Evolutionary conservation across 1,140 invertebrate species (phyloP).

Genomic region (Drosophila eugracilis): DNA sequence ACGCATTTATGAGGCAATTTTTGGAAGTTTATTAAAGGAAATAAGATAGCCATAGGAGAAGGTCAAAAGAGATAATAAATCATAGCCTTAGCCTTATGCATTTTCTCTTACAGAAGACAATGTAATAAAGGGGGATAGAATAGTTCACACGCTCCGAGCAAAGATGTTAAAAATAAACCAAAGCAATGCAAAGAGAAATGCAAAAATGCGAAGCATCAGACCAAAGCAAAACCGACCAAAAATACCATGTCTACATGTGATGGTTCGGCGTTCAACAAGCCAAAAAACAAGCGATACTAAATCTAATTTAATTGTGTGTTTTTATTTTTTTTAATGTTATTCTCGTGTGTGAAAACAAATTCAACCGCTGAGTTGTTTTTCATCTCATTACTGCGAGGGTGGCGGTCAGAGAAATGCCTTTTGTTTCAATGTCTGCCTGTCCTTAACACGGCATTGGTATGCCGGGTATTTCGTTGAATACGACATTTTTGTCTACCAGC

Average conservation of each 20-base stretch:
- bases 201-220: conserved; percentile 57
- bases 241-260: conserved; percentile 10
- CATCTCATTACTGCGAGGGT: conserved; percentile 45
- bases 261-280: conserved; percentile 32
- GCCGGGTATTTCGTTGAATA: conserved; percentile 43
- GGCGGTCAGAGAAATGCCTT: conserved; percentile 31
- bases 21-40: conserved; percentile 9
- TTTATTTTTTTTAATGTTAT: too few species aligned
- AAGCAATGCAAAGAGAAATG: conserved; percentile 50
- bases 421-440: conserved; percentile 47
- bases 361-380: conserved; percentile 26
- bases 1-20: conserved; percentile 23
- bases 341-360: conserved; percentile 45
- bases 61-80: conserved; percentile 10
- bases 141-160: conserved; percentile 39
- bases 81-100: conserved; percentile 7
- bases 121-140: conserved; percentile 24
- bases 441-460: conserved; percentile 67
- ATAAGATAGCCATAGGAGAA: not conserved
- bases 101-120: conserved; percentile 5
- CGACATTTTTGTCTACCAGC: conserved; percentile 60
- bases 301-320: conserved; percentile 57
- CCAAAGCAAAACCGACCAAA: conserved; percentile 55
- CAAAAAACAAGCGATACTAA: conserved; percentile 36
- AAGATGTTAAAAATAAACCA: conserved; percentile 64